These are phyloP conservation scores for Eledona agricola DNA, from an alignment of 2,888 invertebrate species.

Conservation along the genomic window DNA sequence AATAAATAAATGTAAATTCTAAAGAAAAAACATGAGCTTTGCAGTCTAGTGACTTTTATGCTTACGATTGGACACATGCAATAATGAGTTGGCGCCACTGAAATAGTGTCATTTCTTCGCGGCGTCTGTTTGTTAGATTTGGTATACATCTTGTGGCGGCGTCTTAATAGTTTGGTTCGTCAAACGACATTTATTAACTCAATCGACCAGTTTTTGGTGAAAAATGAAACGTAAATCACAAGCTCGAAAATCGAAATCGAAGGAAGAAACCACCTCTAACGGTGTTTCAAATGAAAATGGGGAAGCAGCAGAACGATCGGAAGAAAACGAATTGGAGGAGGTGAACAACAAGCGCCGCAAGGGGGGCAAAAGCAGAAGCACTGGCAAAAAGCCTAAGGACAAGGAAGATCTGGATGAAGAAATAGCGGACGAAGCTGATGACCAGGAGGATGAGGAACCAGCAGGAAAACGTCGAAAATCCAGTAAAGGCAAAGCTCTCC, in stretches of 20 bases:
- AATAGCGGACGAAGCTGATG: slow-evolving; percentile 43
- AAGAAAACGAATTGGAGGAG: slow-evolving; percentile 2
- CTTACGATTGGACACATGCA: no score
- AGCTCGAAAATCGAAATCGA: background rate
- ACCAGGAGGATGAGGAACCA: slow-evolving; percentile 48
- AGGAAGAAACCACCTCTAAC: slow-evolving; percentile 31
- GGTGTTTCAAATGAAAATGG: slow-evolving; percentile 19
- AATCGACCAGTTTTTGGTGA: no score
- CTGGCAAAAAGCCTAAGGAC: slow-evolving; percentile 14
- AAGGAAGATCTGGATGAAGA: slow-evolving; percentile 40
- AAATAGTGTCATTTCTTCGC: no score
- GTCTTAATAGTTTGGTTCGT: no score
- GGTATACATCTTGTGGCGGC: no score
- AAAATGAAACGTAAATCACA: slow-evolving; percentile 26
- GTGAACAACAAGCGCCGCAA: no score
- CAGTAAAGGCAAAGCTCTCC: slow-evolving; percentile 44
- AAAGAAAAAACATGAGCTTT: no score
- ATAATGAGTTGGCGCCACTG: no score
- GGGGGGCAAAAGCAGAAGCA: background rate
- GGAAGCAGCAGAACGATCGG: background rate
- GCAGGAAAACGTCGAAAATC: slow-evolving; percentile 48
- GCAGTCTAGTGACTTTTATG: no score
- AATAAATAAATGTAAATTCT: no score
- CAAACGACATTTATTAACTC: no score
- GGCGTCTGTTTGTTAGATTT: no score